Evolutionary conservation across 1,140 invertebrate genomes (phyloP).

Genomic region (Rhyzopertha dominica): DNA sequence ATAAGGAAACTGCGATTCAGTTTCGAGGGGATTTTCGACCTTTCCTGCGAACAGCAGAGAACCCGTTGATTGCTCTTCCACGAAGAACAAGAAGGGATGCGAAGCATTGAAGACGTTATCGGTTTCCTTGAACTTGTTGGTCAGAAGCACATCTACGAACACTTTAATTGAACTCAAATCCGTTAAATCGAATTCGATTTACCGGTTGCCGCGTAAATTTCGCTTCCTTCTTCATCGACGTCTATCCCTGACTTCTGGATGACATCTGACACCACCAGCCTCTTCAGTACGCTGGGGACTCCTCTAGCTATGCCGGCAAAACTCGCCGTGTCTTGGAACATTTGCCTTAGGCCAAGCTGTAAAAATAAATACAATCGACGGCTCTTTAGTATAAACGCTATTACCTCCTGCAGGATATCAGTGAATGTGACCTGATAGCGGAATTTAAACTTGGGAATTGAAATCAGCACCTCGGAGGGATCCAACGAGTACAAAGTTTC

Average conservation of each 20-base stretch:
- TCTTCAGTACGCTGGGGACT: slow-evolving; percentile 42
- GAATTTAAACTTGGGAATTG: slow-evolving; percentile 73
- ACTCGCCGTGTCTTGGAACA: slow-evolving; percentile 64
- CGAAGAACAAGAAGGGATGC: slow-evolving; percentile 75
- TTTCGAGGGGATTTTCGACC: slow-evolving; percentile 55
- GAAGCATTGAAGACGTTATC: slow-evolving; percentile 57
- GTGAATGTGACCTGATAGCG: slow-evolving; percentile 61
- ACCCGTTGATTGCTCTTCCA: slow-evolving; percentile 65
- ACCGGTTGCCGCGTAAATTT: slow-evolving; percentile 73
- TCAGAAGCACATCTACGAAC: slow-evolving; percentile 58
- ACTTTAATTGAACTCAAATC: slow-evolving; percentile 17
- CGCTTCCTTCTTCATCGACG: slow-evolving; percentile 77
- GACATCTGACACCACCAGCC: slow-evolving; percentile 64
- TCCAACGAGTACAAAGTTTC: slow-evolving; percentile 55
- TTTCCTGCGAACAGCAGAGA: slow-evolving; percentile 69
- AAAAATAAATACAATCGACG: slow-evolving; percentile 22
- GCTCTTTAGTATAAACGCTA: slow-evolving; percentile 8
- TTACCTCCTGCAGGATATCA: slow-evolving; percentile 57
- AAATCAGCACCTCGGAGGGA: slow-evolving; percentile 55
- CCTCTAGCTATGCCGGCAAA: slow-evolving; percentile 59
- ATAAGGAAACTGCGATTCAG: too few relatives aligned
- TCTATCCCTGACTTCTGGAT: slow-evolving; percentile 78
- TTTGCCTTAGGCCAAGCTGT: slow-evolving; percentile 63
- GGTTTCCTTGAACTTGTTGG: slow-evolving; percentile 64
- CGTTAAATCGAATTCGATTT: slow-evolving; percentile 16